These are phyloP conservation scores for Oasisia sp. DNA, from an alignment of 2,888 invertebrate species.

Conservation along the genomic window DNA sequence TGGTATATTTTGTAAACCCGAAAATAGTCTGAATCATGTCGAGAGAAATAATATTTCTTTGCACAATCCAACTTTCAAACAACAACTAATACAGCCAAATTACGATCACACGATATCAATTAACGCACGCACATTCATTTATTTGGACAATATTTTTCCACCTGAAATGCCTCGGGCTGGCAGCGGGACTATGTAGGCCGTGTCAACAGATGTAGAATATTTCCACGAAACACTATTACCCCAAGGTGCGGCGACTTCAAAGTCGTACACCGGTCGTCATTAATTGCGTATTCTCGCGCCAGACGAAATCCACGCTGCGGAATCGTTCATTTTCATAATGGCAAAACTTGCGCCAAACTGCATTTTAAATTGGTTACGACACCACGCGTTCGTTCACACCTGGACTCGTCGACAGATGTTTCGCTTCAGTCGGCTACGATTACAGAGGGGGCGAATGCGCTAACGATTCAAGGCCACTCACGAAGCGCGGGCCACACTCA, in stretches of 20 bases:
- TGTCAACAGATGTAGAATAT: neutral
- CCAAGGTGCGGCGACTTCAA: neutral
- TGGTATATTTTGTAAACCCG: too few species aligned
- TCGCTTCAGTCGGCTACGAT: neutral
- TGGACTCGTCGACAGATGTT: neutral
- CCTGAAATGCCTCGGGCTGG: neutral
- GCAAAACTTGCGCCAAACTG: neutral
- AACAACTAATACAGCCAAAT: neutral
- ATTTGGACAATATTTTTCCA: neutral
- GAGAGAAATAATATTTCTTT: too few species aligned
- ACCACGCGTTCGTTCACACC: neutral
- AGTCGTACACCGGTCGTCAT: neutral
- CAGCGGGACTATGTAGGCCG: neutral
- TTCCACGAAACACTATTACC: neutral
- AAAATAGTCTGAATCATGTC: too few species aligned
- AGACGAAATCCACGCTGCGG: neutral
- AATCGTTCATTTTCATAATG: neutral
- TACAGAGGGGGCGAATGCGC: neutral
- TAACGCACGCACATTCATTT: neutral
- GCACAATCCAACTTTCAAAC: neutral
- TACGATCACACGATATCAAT: neutral
- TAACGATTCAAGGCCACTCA: too few species aligned
- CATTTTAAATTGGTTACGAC: constrained; percentile 10
- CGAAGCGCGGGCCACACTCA: too few species aligned
- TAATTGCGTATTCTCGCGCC: neutral